Percentiles rank a stretch among this genome's conserved stretches.
Evolutionary conservation across 2,888 invertebrate species (phyloP).

Genomic region (Ethmia dodecea): DNA sequence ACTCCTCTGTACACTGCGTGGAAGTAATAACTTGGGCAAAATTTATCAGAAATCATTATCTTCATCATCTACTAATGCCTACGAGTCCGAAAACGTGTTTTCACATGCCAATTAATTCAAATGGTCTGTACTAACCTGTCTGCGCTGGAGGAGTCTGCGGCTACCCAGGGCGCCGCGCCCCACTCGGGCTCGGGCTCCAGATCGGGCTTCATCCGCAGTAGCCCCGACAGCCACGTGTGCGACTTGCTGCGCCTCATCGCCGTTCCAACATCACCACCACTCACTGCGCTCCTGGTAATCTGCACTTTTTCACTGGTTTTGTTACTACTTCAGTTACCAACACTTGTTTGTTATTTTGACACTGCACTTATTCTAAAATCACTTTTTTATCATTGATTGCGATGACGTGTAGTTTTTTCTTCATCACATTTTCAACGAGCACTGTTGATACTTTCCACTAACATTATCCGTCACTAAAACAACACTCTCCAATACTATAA

Average conservation of each 20-base stretch:
- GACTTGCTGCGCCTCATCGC: conserved; percentile 69
- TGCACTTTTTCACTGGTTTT: conserved; percentile 6
- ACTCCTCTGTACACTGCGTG: too few species aligned
- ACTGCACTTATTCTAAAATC: conserved; percentile 4
- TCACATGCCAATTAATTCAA: too few species aligned
- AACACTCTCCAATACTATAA: neutral
- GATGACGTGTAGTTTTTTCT: too few species aligned
- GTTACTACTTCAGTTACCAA: conserved; percentile 1
- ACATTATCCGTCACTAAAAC: neutral
- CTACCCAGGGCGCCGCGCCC: conserved; percentile 54
- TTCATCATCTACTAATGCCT: too few species aligned
- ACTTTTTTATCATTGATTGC: too few species aligned
- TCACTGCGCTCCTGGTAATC: conserved; percentile 7
- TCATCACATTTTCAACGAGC: too few species aligned
- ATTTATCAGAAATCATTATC: too few species aligned
- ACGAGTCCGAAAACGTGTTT: too few species aligned
- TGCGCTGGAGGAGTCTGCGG: neutral
- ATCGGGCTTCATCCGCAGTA: conserved; percentile 47
- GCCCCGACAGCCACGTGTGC: conserved; percentile 69
- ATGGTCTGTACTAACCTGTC: neutral
- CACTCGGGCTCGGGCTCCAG: conserved; percentile 47
- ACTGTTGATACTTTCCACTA: too few species aligned
- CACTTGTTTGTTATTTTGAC: neutral
- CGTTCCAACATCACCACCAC: conserved; percentile 19
- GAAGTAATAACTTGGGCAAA: too few species aligned